phyloP scores from a whole-genome alignment of 92 coral and sea anemone species.

The Pocillopora grandis region DNA sequence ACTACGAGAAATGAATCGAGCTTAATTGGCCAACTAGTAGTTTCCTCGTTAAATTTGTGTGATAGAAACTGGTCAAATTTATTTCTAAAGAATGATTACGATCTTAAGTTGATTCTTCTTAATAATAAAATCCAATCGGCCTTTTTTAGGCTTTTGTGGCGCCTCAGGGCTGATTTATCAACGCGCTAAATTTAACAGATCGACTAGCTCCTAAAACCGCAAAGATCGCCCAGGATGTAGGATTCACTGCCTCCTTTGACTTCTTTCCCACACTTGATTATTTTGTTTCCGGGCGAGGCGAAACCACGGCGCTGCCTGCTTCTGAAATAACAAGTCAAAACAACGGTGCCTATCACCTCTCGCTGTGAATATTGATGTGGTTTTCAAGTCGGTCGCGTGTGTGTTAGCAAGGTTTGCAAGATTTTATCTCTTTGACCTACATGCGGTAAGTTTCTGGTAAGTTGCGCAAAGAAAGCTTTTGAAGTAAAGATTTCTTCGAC shows the following conservation, averaged over 20 bases:
- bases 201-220: conserved; percentile 3
- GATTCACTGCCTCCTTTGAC: neutral
- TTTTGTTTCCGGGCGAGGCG: conserved; percentile 7
- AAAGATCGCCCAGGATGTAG: neutral
- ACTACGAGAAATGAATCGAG: too few species aligned
- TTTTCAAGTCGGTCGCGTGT: neutral
- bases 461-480: neutral
- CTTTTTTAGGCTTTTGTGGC: too few species aligned
- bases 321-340: neutral
- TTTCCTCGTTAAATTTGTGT: too few species aligned
- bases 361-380: conserved; percentile 1
- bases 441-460: neutral
- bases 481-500: neutral
- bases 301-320: conserved; percentile 3
- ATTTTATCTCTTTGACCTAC: neutral
- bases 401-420: neutral
- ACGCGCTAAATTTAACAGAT: too few species aligned
- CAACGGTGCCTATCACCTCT: neutral
- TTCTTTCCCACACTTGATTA: neutral
- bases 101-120: too few species aligned
- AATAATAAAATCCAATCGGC: too few species aligned
- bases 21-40: too few species aligned
- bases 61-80: too few species aligned
- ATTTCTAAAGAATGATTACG: too few species aligned
- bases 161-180: too few species aligned